Conservation (phyloP, 2,113 vertebrate genomes). For the Ariopsis seemanni region DNA sequence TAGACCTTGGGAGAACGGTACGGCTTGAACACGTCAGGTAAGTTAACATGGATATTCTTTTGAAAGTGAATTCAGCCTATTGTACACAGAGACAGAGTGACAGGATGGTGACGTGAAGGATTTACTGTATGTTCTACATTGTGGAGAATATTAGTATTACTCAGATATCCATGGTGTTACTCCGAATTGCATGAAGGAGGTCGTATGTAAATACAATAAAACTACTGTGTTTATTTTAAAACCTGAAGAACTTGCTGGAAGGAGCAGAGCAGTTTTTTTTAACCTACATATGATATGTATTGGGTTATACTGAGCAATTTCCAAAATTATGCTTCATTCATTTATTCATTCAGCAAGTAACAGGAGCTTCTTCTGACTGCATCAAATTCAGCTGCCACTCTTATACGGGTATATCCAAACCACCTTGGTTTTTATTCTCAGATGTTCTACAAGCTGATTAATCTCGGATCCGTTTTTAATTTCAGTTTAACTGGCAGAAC, state of each 20-base stretch:
- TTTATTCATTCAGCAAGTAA: not conserved
- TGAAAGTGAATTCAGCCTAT: not conserved
- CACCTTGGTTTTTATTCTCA: not conserved
- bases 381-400: not conserved
- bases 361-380: not conserved
- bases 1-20: constrained; percentile 38
- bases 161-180: not conserved
- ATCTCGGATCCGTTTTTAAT: not conserved
- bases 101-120: not conserved
- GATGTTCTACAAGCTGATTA: not conserved
- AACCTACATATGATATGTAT: too few relatives aligned
- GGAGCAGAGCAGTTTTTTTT: too few relatives aligned
- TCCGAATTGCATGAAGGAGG: not conserved
- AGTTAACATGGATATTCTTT: not conserved
- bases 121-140: not conserved
- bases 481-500: not conserved
- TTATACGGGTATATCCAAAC: not conserved
- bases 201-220: too few relatives aligned
- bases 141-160: not conserved
- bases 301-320: not conserved
- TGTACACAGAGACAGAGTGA: not conserved
- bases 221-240: not conserved
- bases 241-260: too few relatives aligned
- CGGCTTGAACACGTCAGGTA: constrained; percentile 33
- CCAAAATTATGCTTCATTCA: not conserved